A percentile compares a stretch with the other conserved stretches of the same genome.
phyloP scores from a whole-genome alignment of 2,888 invertebrate species.

The Dryadula phaetusa region DNA sequence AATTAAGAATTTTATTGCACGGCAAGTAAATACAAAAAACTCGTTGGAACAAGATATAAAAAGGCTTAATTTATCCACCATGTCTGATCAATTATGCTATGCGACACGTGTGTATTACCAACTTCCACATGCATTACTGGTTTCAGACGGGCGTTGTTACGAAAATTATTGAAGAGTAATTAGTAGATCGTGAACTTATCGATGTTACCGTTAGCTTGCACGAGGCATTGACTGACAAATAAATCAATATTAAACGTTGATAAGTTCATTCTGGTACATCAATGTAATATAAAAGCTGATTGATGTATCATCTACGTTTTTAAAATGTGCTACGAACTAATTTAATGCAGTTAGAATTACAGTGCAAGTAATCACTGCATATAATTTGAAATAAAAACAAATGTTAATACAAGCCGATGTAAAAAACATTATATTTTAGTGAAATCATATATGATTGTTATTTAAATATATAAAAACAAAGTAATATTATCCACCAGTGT shows the following conservation, averaged over 20 bases:
- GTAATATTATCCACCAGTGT: not conserved
- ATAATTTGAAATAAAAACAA: not conserved
- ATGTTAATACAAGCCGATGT: no score
- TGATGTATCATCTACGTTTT: not conserved
- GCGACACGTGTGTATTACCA: constrained; percentile 51
- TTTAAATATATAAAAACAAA: not conserved
- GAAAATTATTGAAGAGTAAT: constrained; percentile 50
- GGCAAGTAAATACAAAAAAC: constrained; percentile 54
- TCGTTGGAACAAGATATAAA: constrained; percentile 53
- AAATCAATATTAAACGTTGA: constrained; percentile 47
- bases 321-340: not conserved
- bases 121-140: constrained; percentile 54
- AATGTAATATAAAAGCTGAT: constrained; percentile 11
- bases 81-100: constrained; percentile 56
- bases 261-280: constrained; percentile 46
- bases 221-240: constrained; percentile 48
- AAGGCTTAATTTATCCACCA: constrained; percentile 55
- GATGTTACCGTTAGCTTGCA: constrained; percentile 50
- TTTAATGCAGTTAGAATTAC: not conserved
- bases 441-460: not conserved
- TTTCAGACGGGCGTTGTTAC: constrained; percentile 49
- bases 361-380: not conserved
- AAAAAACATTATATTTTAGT: no score
- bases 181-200: constrained; percentile 53
- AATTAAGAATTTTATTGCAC: constrained; percentile 59